These are phyloP conservation scores for Zeus faber DNA, from an alignment of 2,113 vertebrate species.

Conservation along the genomic window DNA sequence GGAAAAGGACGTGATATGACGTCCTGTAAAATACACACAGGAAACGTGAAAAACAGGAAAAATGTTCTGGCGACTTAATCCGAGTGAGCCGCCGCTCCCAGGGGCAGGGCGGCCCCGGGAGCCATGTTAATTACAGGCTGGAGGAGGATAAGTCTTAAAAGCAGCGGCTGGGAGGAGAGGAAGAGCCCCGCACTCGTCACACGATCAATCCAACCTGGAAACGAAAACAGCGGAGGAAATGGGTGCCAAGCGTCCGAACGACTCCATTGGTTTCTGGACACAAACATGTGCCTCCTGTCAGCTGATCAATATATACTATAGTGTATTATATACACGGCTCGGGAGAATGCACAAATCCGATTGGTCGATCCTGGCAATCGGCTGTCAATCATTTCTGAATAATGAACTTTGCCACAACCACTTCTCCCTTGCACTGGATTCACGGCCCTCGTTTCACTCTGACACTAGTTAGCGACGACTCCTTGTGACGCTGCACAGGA, in stretches of 20 bases:
- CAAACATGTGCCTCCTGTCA: conserved; percentile 23
- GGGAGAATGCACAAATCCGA: neutral
- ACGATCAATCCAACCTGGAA: conserved; percentile 76
- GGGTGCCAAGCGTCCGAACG: conserved; percentile 57
- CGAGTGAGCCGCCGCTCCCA: conserved; percentile 23
- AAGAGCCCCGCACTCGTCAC: conserved; percentile 38
- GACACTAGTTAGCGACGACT: too few relatives aligned
- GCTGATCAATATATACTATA: conserved; percentile 58
- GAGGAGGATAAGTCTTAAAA: conserved; percentile 54
- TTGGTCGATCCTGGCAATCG: too few relatives aligned
- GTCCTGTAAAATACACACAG: too few relatives aligned
- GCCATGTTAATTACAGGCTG: conserved; percentile 21
- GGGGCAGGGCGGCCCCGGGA: conserved; percentile 30
- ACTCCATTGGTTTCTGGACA: conserved; percentile 63
- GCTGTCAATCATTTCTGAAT: too few relatives aligned
- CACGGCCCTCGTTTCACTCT: too few relatives aligned
- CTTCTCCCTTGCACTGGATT: too few relatives aligned
- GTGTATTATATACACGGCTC: too few relatives aligned
- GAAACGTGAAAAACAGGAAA: too few relatives aligned
- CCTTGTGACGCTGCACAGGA: too few relatives aligned
- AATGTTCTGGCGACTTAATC: neutral
- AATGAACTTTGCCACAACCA: too few relatives aligned
- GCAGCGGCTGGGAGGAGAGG: conserved; percentile 29
- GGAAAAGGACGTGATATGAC: too few relatives aligned
- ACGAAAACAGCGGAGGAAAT: too few relatives aligned